Conservation (phyloP, 2,888 invertebrate genomes). For the Masnerella sp. region DNA sequence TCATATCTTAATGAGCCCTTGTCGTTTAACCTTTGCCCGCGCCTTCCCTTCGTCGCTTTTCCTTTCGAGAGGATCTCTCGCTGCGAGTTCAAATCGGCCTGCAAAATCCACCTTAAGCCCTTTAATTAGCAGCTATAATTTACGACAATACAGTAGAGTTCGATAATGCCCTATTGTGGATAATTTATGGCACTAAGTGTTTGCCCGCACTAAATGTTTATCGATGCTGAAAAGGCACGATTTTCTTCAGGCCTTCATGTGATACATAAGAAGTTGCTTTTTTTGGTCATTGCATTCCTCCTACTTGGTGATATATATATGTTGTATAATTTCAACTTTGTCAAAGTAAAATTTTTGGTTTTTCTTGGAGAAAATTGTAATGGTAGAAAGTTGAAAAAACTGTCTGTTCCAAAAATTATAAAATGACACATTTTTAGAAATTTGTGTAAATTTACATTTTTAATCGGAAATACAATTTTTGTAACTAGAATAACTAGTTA, state of each 20-base stretch:
- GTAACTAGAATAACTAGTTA: too few species aligned
- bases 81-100: conserved; percentile 67
- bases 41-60: conserved; percentile 57
- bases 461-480: too few species aligned
- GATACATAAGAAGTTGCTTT: too few species aligned
- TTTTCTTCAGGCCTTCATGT: conserved; percentile 39
- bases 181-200: conserved; percentile 58
- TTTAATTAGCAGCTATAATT: conserved; percentile 73
- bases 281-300: too few species aligned
- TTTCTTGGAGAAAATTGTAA: too few species aligned
- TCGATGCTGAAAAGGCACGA: conserved; percentile 56
- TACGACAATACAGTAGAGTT: conserved; percentile 68
- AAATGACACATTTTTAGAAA: too few species aligned
- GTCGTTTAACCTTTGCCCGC: conserved; percentile 60
- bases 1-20: conserved; percentile 59
- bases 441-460: too few species aligned
- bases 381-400: too few species aligned
- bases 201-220: conserved; percentile 54
- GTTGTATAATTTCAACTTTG: neutral
- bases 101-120: conserved; percentile 71
- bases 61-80: conserved; percentile 56
- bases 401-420: too few species aligned
- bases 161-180: conserved; percentile 68
- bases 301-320: too few species aligned
- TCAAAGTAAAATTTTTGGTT: too few species aligned